Conservation (phyloP, 2,797 vertebrate species). For the Sebastes diploproa region DNA sequence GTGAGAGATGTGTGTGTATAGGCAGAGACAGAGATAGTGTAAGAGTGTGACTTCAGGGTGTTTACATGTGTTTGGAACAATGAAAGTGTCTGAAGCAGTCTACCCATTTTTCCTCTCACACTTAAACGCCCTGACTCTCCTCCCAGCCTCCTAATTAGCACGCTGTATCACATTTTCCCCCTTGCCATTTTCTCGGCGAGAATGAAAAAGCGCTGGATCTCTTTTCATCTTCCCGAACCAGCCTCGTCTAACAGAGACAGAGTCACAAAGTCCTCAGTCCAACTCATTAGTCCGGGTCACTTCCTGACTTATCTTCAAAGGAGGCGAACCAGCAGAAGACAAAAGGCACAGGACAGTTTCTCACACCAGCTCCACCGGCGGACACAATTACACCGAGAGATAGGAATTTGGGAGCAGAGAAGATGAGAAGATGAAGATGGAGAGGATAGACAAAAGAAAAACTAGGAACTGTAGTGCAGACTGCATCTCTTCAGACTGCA, state of each 20-base stretch:
- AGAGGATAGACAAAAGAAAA: not conserved
- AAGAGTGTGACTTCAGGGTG: slow-evolving; percentile 18
- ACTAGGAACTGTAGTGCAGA: not conserved
- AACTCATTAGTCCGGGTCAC: slow-evolving; percentile 88
- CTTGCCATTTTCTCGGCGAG: slow-evolving; percentile 26
- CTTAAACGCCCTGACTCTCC: slow-evolving; percentile 46
- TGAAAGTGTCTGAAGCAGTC: slow-evolving; percentile 51
- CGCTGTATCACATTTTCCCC: slow-evolving; percentile 70
- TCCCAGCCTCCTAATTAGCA: slow-evolving; percentile 89
- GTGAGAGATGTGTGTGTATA: not conserved
- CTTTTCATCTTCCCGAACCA: slow-evolving; percentile 89
- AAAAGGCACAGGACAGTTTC: slow-evolving; percentile 48
- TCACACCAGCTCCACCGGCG: slow-evolving; percentile 35
- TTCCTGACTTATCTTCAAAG: slow-evolving; percentile 86
- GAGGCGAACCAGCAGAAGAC: slow-evolving; percentile 42
- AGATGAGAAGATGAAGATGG: slow-evolving; percentile 12
- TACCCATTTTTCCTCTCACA: slow-evolving; percentile 64
- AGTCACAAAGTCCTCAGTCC: slow-evolving; percentile 84
- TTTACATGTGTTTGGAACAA: slow-evolving; percentile 40
- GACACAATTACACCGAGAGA: slow-evolving; percentile 39
- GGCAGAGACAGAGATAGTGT: not conserved
- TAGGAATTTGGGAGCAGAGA: not conserved
- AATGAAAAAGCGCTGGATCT: slow-evolving; percentile 79
- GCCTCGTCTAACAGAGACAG: slow-evolving; percentile 79
- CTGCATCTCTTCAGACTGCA: not conserved